Base-by-base conservation (phyloP, 2,888 invertebrate genomes). In the Congeria kusceri region DNA sequence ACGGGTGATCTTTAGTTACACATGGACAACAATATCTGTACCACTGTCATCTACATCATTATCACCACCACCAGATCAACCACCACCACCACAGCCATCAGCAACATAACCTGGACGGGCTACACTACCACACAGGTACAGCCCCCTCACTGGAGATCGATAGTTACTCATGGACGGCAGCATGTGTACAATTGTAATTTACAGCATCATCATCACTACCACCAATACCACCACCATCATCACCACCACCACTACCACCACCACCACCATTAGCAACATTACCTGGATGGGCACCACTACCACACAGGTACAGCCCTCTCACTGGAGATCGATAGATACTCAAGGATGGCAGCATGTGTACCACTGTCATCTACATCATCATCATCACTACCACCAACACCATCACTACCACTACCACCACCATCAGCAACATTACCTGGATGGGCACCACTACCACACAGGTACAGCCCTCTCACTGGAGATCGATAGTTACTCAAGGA, bases 361-460 rank as follows among this genome's bases (percentile, higher is more conserved):
- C n/a, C 5, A 11, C 32, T 32, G 11, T 32, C 4, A 32, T 11
- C 32, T 32, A 32, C 32, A n/a, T n/a, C n/a, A n/a, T n/a, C n/a
- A n/a, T n/a, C n/a, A n/a, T n/a, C n/a, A 32, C 32, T 32, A 32
- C 32, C 32, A 32, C 11, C 32, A 32, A 4, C 32, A 32, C 11
- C 32, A 32, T 32, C 32, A 32, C 11, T 32, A 11, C 11, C 32
- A 32, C 32, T 11, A 7, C 5, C 4, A 32, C 5, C 32, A 32
- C 5, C 32, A 32, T 4, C 32, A 32, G 32, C 11, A 11, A 32
- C 11, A 32, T 29, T 77, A 93, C 94, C 94, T 63, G 95, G 95
- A 91, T 95, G 95, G 49, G 94, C 92, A n/a, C 95, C 95, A 85
- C 94, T 94, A 1, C 95, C 95, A 90, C 95, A 95, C 18, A 95